These are phyloP conservation scores for Tympanoctomys barrerae DNA, from an alignment of 2,797 vertebrate species.

Conservation along the genomic window DNA sequence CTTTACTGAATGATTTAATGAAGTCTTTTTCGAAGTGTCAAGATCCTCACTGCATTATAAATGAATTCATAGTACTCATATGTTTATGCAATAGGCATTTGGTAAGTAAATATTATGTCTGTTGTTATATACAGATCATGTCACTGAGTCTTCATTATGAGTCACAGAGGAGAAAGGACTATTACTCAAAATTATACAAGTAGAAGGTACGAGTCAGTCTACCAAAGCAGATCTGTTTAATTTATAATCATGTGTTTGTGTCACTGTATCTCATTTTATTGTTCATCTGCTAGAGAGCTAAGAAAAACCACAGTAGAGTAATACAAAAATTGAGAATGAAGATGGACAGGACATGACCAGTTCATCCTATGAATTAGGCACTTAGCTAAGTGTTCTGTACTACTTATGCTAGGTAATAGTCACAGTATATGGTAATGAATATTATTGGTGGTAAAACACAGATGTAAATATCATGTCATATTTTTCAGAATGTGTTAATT, in stretches of 20 bases:
- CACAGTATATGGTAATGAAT: neutral
- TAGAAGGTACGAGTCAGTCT: neutral
- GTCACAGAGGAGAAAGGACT: neutral
- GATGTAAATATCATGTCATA: neutral
- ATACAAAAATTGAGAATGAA: neutral
- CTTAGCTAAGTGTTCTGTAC: neutral
- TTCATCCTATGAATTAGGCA: neutral
- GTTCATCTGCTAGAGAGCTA: neutral
- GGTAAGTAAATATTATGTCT: neutral
- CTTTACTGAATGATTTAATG: slow-evolving; percentile 28
- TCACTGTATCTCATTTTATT: neutral
- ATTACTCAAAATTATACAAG: neutral
- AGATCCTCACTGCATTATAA: neutral
- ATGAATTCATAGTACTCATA: neutral
- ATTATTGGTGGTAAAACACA: neutral
- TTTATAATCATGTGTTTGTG: neutral
- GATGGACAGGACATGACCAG: neutral
- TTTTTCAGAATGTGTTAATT: neutral
- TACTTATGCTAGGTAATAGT: slow-evolving; percentile 12
- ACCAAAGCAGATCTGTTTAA: neutral
- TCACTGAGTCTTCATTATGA: neutral
- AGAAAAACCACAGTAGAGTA: neutral
- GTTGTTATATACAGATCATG: neutral
- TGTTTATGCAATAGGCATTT: neutral
- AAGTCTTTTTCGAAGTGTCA: neutral